Evolutionary conservation across 1,140 invertebrate genomes (phyloP), one percentile per base, ranked within the genome.

Genomic region (Calycopis cecrops): DNA sequence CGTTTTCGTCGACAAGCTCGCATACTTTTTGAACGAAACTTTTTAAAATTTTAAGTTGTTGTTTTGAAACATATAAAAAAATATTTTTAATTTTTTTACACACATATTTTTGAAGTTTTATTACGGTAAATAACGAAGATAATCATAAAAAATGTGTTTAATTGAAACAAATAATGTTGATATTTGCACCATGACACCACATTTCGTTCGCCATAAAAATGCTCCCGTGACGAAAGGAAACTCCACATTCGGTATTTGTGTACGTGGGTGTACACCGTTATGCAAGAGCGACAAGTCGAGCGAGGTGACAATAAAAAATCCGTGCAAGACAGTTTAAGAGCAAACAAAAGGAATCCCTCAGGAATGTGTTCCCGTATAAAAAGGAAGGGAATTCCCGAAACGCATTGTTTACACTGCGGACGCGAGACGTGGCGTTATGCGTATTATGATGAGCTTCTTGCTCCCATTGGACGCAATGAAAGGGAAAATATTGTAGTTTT

Each of bases 321-420:
- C 66, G 66, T 28, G 21, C 21, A 61, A 63, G 68, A 69, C 66
- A 65, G 64, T 75, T 71, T 73, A 73, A 71, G 60, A 63, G 65
- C 77, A 86, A 86, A 86, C 79, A 86, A 84, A 84, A 84, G 83
- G 83, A 76, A 86, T 85, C 77, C 83, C 83, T 79, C 57, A 83
- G 76, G 81, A 85, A 86, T 86, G 80, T 68, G 73, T 69, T 73
- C 65, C 65, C 65, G 74, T 69, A 76, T 75, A 84, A 83, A 85
- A 85, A 86, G 70, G 54, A 63, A 76, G 80, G 83, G 83, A 79
- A 80, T 73, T 85, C 81, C 83, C 83, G 71, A 86, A 83, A 83
- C 66, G 71, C 67, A 78, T 83, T 86, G 81, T 86, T 86, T 86
- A 86, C 83, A 73, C 65, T 69, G 62, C 65, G 64, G 61, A 56